Conservation (phyloP, 2,113 vertebrate genomes). For the Himantopus leucocephalus region DNA sequence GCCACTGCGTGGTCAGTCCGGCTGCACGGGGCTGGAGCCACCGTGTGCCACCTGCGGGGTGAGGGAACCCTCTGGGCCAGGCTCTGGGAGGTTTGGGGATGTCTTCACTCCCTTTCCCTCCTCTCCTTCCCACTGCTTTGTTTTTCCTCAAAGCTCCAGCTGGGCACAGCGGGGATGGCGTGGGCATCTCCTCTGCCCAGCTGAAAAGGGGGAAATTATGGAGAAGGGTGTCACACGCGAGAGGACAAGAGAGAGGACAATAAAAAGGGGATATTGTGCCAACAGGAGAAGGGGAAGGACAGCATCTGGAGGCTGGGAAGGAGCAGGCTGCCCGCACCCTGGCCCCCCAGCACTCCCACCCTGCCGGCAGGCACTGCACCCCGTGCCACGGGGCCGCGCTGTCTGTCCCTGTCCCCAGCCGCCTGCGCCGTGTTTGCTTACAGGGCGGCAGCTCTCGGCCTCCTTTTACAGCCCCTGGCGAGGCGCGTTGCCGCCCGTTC, state of each 20-base stretch:
- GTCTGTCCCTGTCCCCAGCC: neutral
- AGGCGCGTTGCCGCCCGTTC: fast-evolving
- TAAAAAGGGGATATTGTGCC: neutral
- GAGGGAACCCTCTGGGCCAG: fast-evolving
- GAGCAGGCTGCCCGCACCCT: neutral
- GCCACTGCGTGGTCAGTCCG: fast-evolving
- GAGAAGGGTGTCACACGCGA: neutral
- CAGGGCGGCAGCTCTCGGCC: neutral
- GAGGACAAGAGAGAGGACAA: neutral
- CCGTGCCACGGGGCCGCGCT: fast-evolving
- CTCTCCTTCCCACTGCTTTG: neutral
- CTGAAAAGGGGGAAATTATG: neutral
- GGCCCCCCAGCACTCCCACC: neutral
- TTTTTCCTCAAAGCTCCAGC: neutral
- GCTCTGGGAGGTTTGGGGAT: neutral
- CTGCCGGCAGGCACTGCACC: fast-evolving
- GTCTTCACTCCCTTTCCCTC: fast-evolving
- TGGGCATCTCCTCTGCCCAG: neutral
- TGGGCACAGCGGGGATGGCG: fast-evolving
- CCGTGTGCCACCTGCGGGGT: fast-evolving
- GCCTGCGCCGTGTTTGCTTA: neutral
- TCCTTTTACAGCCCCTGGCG: neutral
- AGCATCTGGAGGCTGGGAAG: neutral
- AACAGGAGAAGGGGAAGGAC: neutral
- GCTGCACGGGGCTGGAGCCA: neutral